phyloP scores from a whole-genome alignment of 2,797 vertebrate species.

The Takifugu ocellatus region DNA sequence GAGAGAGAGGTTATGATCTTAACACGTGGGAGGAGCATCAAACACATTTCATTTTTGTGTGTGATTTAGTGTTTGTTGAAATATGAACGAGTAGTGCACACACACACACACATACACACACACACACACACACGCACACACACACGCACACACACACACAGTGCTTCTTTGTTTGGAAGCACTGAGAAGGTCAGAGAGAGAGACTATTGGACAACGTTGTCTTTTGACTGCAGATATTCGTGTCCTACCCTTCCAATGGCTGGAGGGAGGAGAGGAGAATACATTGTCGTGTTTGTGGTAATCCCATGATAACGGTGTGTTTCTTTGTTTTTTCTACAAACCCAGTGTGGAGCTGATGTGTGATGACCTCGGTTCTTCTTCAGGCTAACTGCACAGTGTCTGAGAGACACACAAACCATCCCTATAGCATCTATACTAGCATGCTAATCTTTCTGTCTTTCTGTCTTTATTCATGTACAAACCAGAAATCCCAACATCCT shows the following conservation, averaged over 20 bases:
- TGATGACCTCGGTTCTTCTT: too few relatives aligned
- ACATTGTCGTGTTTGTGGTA: slow-evolving; percentile 51
- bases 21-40: slow-evolving; percentile 8
- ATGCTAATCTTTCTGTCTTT: too few relatives aligned
- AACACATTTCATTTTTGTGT: slow-evolving; percentile 1
- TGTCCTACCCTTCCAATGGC: slow-evolving; percentile 33
- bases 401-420: too few relatives aligned
- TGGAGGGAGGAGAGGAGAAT: slow-evolving; percentile 47
- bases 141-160: slow-evolving; percentile 28
- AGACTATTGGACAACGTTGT: slow-evolving; percentile 54
- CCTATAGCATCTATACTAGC: too few relatives aligned
- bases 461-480: too few relatives aligned
- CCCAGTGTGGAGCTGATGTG: neutral
- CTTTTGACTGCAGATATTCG: slow-evolving; percentile 68
- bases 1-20: neutral
- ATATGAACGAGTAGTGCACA: slow-evolving; percentile 6
- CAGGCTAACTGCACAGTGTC: too few relatives aligned
- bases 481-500: too few relatives aligned
- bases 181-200: slow-evolving; percentile 36
- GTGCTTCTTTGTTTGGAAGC: slow-evolving; percentile 55
- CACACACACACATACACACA: slow-evolving; percentile 1
- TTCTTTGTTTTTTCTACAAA: neutral
- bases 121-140: slow-evolving; percentile 10
- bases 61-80: slow-evolving; percentile 21
- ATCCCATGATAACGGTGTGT: slow-evolving; percentile 13